These are phyloP conservation scores for Dromius quadrimaculatus DNA, from an alignment of 2,888 invertebrate genomes.

Conservation along the genomic window DNA sequence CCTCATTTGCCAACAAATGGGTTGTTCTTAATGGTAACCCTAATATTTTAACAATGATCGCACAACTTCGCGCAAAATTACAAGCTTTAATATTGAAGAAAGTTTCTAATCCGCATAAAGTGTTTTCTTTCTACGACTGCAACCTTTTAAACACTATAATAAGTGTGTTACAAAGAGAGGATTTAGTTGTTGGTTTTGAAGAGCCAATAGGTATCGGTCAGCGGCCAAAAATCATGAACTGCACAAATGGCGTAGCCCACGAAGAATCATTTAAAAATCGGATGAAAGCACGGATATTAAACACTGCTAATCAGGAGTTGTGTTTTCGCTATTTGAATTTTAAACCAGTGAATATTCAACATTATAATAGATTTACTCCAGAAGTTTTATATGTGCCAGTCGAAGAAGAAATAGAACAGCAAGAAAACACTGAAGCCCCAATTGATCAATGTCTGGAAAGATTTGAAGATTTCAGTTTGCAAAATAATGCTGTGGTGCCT, in stretches of 20 bases:
- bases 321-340: too few species aligned
- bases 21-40: constrained; percentile 59
- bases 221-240: constrained; percentile 73
- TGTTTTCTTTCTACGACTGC: constrained; percentile 74
- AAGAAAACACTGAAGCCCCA: neutral
- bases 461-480: constrained; percentile 8
- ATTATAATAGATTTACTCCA: constrained; percentile 29
- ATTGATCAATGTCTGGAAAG: neutral
- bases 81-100: constrained; percentile 63
- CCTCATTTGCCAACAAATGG: constrained; percentile 62
- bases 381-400: neutral
- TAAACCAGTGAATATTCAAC: neutral
- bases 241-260: neutral
- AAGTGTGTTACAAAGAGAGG: constrained; percentile 78
- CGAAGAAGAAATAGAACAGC: neutral
- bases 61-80: constrained; percentile 57
- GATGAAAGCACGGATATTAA: too few species aligned
- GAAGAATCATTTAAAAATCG: neutral
- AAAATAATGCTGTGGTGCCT: neutral
- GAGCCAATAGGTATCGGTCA: constrained; percentile 83
- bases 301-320: too few species aligned
- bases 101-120: constrained; percentile 72
- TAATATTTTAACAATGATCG: constrained; percentile 53
- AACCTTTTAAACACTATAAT: constrained; percentile 76
- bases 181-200: constrained; percentile 75